Conservation (phyloP, 2,888 invertebrate genomes). For the Aphodius sticticus region DNA sequence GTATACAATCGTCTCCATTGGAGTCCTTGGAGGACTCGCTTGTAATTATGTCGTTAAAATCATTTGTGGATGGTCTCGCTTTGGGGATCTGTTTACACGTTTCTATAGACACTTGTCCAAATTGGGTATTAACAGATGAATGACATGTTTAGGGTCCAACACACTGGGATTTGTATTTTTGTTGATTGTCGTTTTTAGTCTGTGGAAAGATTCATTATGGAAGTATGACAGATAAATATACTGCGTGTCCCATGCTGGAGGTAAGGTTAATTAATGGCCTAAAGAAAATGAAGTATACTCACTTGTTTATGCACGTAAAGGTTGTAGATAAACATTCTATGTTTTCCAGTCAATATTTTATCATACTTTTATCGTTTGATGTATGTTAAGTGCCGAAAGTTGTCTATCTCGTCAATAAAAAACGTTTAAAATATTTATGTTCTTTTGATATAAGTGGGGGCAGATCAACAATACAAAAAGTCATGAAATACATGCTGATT, state of each 20-base stretch:
- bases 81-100: slow-evolving; percentile 20
- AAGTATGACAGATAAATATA: neutral
- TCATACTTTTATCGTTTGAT: no score
- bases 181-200: neutral
- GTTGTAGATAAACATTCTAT: no score
- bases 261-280: no score
- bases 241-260: neutral
- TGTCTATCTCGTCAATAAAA: no score
- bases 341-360: no score
- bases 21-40: slow-evolving; percentile 5
- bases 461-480: no score
- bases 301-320: no score
- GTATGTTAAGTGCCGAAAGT: no score
- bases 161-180: neutral
- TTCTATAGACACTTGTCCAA: slow-evolving; percentile 16
- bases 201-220: neutral
- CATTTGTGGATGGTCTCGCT: slow-evolving; percentile 15
- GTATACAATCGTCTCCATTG: slow-evolving; percentile 4
- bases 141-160: neutral
- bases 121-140: slow-evolving; percentile 14
- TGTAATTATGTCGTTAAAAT: slow-evolving; percentile 27
- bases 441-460: no score
- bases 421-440: no score
- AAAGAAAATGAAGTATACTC: no score
- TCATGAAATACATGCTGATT: no score